Evolutionary conservation across 2,797 vertebrate species (phyloP), one percentile per base, ranked within the genome.

Genomic region (Sitta carolinensis): DNA sequence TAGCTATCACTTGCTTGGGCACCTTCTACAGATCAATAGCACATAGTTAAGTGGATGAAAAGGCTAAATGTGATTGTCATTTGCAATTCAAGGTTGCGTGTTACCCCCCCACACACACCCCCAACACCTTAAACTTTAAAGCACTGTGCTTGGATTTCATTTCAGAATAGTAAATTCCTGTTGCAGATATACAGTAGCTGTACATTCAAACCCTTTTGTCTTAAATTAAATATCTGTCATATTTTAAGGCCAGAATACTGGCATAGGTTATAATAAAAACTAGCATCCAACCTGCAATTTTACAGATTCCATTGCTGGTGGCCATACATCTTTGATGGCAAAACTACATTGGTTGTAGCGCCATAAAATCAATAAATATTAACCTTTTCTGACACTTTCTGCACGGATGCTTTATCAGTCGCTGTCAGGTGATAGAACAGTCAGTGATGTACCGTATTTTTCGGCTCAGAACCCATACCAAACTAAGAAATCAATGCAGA

Each of bases 351-450:
- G 97, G 97, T 95, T 97, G 96, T 92, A 97, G 97, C 92, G 4
- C 96, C 97, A 97, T 94, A 97, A 97, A 97, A 98, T 98, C 97
- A 97, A 98, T 98, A 97, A 97, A 97, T 98, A 97, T 98, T 98
- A 98, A 98, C 98, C 97, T 98, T 98, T 97, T 96, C 97, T 97
- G 97, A 97, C 97, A 97, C 97, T 96, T 95, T 89, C 96, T 97
- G 95, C 96, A 96, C 54, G 16, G 97, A 97, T 88, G 96, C 97
- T 98, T 97, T 97, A 97, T 98, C 97, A 97, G 80, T 90, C 4
- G 84, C 97, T 97, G 97, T 97, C 98, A 97, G 95, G 96, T 97
- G 95, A 97, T 59, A 97, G 96, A 97, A 96, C 70, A 96, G 94
- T 87, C 95, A 92, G 95, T 95, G 96, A 97, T 96, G 89, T 94